Conservation (phyloP, 2,888 invertebrate species). For the Trachelus stipa region DNA sequence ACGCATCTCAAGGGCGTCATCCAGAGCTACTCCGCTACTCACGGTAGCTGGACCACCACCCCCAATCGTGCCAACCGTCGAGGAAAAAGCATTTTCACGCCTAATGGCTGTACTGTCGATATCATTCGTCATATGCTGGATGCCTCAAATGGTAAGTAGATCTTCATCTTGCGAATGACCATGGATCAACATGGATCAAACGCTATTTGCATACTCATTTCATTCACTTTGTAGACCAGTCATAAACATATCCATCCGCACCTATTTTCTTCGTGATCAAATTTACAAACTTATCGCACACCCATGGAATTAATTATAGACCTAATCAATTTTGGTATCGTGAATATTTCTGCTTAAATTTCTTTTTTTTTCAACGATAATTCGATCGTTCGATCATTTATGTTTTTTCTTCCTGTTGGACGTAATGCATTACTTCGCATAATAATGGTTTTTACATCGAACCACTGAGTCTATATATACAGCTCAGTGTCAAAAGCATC, state of each 20-base stretch:
- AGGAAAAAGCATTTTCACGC: conserved; percentile 87
- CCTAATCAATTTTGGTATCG: not conserved
- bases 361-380: not conserved
- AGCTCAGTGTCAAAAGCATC: not conserved
- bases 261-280: not conserved
- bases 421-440: no score
- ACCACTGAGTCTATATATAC: not conserved
- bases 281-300: not conserved
- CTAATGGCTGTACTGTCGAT: conserved; percentile 87
- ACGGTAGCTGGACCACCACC: conserved; percentile 42
- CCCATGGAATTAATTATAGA: not conserved
- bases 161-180: not conserved
- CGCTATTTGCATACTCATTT: not conserved
- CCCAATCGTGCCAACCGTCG: conserved; percentile 72
- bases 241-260: not conserved
- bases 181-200: no score
- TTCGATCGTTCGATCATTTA: not conserved
- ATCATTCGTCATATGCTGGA: conserved; percentile 87
- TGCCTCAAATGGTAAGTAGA: conserved; percentile 84
- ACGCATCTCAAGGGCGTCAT: conserved; percentile 57
- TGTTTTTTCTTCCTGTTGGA: not conserved
- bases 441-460: no score
- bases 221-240: not conserved
- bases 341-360: not conserved
- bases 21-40: conserved; percentile 55